Evolutionary conservation across 2,113 vertebrate genomes (phyloP).

Genomic region (Sinocyclocheilus grahami): DNA sequence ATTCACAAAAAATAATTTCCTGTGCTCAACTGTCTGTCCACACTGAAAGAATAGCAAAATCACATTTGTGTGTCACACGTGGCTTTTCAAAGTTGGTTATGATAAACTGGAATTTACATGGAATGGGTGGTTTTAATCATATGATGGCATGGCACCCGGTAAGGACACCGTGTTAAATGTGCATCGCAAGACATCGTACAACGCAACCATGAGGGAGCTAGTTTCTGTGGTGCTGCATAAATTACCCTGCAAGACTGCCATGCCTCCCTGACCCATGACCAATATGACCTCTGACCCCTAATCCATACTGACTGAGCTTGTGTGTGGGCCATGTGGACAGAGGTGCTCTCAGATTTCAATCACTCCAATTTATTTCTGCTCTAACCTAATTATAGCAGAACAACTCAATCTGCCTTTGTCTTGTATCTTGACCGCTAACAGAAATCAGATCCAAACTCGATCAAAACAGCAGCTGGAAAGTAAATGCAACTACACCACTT

Average conservation of each 20-base stretch:
- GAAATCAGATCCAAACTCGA: conserved; percentile 15
- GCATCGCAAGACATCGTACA: neutral
- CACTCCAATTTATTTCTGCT: conserved; percentile 33
- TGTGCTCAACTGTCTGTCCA: neutral
- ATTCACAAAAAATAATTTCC: neutral
- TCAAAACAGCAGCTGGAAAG: conserved; percentile 12
- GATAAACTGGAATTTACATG: neutral
- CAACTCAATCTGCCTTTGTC: conserved; percentile 24
- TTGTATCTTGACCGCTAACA: conserved; percentile 25
- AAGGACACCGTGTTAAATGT: neutral
- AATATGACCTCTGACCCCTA: conserved; percentile 31
- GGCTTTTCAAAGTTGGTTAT: neutral
- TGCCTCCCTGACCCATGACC: conserved; percentile 35
- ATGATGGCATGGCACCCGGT: neutral
- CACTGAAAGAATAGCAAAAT: neutral
- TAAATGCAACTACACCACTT: neutral
- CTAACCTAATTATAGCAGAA: neutral
- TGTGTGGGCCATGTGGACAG: conserved; percentile 22
- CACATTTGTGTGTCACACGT: neutral
- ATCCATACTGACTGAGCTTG: conserved; percentile 30
- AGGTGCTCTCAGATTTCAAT: conserved; percentile 30
- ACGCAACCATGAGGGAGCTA: neutral
- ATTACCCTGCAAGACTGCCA: conserved; percentile 10
- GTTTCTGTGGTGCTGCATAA: conserved; percentile 22
- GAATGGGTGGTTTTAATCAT: neutral